Evolutionary conservation across 2,888 invertebrate genomes (phyloP).

Genomic region (Craniophora ligustri): DNA sequence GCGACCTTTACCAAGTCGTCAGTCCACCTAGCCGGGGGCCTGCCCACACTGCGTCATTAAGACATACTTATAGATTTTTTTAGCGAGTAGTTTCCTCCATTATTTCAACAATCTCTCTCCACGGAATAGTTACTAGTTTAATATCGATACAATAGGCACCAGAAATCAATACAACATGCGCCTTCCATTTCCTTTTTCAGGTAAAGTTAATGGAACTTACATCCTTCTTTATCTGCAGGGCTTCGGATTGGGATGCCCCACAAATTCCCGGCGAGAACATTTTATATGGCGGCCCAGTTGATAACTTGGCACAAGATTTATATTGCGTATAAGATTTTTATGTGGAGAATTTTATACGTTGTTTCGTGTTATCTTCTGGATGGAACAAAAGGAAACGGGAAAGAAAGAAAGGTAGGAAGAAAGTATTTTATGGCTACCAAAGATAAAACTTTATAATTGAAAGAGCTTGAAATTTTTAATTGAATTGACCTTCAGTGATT

Average conservation of each 20-base stretch:
- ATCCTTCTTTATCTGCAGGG: slow-evolving; percentile 19
- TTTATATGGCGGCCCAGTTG: slow-evolving; percentile 17
- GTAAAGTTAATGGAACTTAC: slow-evolving; percentile 23
- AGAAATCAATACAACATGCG: slow-evolving; percentile 21
- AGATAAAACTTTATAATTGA: too few relatives aligned
- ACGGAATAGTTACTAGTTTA: too few relatives aligned
- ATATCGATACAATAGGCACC: neutral
- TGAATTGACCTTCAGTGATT: too few relatives aligned
- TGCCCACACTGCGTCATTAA: too few relatives aligned
- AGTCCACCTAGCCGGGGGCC: too few relatives aligned
- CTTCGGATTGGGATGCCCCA: slow-evolving; percentile 26
- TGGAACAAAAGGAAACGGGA: too few relatives aligned
- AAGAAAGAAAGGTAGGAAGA: too few relatives aligned
- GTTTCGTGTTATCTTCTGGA: neutral
- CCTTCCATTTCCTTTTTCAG: slow-evolving; percentile 10
- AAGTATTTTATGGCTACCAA: too few relatives aligned
- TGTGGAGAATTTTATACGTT: neutral
- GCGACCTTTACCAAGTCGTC: too few relatives aligned
- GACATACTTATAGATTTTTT: too few relatives aligned
- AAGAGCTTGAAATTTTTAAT: too few relatives aligned
- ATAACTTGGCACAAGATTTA: slow-evolving; percentile 9
- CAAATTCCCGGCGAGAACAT: slow-evolving; percentile 41
- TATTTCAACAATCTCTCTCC: neutral
- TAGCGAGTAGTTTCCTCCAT: neutral
- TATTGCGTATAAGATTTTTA: neutral